A percentile compares a stretch with the other conserved stretches of the same genome.
Evolutionary conservation across 2,113 vertebrate genomes (phyloP).

Genomic region (Sterrhoptilus dennistouni): DNA sequence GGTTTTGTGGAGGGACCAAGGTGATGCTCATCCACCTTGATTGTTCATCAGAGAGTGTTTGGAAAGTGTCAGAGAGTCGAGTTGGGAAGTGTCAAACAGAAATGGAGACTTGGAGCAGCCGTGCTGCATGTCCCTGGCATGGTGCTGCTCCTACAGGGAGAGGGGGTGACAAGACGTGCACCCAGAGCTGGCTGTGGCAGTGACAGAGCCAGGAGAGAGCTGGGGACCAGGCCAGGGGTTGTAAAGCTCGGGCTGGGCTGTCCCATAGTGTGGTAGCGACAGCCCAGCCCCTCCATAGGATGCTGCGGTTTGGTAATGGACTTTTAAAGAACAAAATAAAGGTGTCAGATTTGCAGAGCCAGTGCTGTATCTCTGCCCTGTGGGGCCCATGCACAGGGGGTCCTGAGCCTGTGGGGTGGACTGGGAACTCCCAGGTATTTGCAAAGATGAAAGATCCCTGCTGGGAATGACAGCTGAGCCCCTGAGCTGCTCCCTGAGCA

Average conservation of each 20-base stretch:
- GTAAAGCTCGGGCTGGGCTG: background rate
- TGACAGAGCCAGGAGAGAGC: background rate
- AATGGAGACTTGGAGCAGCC: background rate
- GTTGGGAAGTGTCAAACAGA: background rate
- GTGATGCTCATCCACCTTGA: background rate
- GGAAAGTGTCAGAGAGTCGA: background rate
- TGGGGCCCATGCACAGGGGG: fast-evolving
- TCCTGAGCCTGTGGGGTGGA: fast-evolving
- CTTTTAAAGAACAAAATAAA: slow-evolving; percentile 44
- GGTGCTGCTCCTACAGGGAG: fast-evolving
- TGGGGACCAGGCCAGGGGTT: fast-evolving
- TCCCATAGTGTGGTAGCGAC: fast-evolving
- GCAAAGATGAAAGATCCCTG: background rate
- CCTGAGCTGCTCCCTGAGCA: background rate
- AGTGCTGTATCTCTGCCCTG: background rate
- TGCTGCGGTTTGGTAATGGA: background rate
- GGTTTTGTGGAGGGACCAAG: background rate
- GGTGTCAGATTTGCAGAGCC: slow-evolving; percentile 29
- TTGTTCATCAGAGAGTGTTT: background rate
- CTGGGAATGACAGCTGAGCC: background rate
- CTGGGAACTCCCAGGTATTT: fast-evolving
- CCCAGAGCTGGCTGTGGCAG: background rate
- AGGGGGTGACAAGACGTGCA: fast-evolving
- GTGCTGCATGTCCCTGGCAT: background rate
- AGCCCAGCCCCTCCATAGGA: background rate